Percentiles rank a stretch among this genome's conserved stretches.
phyloP scores from a whole-genome alignment of 2,113 vertebrate species.

The Phalacrocorax brasilianus region DNA sequence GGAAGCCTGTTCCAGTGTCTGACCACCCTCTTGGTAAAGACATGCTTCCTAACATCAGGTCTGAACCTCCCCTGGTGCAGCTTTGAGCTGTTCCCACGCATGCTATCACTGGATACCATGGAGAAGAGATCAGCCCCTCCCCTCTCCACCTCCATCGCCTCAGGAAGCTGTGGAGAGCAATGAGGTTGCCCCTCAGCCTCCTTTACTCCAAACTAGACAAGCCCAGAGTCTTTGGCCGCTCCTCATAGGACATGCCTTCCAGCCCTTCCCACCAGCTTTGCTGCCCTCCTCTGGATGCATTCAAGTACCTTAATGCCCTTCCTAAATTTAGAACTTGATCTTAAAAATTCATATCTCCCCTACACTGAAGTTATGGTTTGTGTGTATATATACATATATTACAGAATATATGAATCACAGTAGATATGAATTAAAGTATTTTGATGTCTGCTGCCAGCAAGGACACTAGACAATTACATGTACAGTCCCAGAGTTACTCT shows the following conservation, averaged over 20 bases:
- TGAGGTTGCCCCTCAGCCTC: background rate
- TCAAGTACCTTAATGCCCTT: background rate
- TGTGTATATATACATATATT: background rate
- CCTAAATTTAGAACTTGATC: background rate
- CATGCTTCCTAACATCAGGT: background rate
- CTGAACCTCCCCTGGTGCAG: background rate
- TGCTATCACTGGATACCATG: background rate
- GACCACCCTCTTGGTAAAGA: background rate
- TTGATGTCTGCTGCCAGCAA: background rate
- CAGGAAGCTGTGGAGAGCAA: background rate
- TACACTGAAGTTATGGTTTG: background rate
- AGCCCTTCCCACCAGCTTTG: background rate
- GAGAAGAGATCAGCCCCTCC: background rate
- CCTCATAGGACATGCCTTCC: background rate
- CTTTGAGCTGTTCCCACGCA: background rate
- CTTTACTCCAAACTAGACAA: background rate
- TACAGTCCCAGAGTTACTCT: slow-evolving; percentile 24
- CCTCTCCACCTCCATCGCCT: background rate
- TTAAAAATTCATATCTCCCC: background rate
- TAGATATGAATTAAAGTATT: background rate
- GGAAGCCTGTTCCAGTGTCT: background rate
- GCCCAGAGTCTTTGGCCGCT: background rate
- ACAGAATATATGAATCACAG: background rate
- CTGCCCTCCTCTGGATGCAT: background rate
- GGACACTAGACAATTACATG: slow-evolving; percentile 35